phyloP scores from a whole-genome alignment of 2,888 invertebrate species.

The Agrochola lychnidis region DNA sequence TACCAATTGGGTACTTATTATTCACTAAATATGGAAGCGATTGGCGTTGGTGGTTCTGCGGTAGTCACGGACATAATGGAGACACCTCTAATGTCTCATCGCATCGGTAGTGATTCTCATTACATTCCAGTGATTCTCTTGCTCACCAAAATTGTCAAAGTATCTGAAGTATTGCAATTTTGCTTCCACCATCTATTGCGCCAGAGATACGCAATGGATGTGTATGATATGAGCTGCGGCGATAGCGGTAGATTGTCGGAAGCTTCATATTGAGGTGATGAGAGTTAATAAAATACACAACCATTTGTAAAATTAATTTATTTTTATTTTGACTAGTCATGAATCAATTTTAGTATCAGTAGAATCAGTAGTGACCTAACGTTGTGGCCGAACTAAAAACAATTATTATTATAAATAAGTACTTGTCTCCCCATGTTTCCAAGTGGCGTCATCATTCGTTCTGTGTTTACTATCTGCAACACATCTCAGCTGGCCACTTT shows the following conservation, averaged over 20 bases:
- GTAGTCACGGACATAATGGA: too few relatives aligned
- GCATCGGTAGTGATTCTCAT: too few relatives aligned
- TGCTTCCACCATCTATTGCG: too few relatives aligned
- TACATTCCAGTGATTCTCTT: too few relatives aligned
- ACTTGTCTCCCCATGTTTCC: conserved; percentile 42
- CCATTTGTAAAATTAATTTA: conserved; percentile 61
- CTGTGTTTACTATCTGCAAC: background rate
- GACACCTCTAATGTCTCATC: too few relatives aligned
- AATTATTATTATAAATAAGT: conserved; percentile 64
- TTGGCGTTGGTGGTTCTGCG: too few relatives aligned
- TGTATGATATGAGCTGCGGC: too few relatives aligned
- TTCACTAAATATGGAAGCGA: too few relatives aligned
- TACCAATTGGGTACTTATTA: too few relatives aligned
- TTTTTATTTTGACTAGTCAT: conserved; percentile 85
- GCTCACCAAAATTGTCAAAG: too few relatives aligned
- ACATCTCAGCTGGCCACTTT: conserved; percentile 28
- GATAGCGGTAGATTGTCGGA: background rate
- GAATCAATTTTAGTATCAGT: conserved; percentile 73
- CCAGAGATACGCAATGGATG: too few relatives aligned
- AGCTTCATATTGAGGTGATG: background rate
- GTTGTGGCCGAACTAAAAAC: conserved; percentile 53
- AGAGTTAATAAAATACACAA: conserved; percentile 51
- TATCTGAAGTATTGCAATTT: too few relatives aligned
- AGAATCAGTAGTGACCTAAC: conserved; percentile 51
- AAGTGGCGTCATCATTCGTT: conserved; percentile 12